phyloP scores from a whole-genome alignment of 2,113 vertebrate genomes.

The Salvelinus namaycush region DNA sequence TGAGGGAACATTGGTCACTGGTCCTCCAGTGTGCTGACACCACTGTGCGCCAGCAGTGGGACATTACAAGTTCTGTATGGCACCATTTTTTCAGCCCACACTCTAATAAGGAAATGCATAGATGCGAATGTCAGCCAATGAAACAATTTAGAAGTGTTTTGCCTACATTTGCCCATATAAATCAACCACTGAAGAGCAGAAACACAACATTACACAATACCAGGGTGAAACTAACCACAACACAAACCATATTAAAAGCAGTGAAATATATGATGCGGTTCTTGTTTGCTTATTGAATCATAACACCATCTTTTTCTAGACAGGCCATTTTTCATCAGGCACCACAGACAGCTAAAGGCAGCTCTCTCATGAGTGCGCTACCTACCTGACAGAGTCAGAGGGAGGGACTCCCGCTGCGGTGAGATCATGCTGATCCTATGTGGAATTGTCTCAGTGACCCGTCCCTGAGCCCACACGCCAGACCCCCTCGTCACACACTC shows the following conservation, averaged over 20 bases:
- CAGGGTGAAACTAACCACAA: background rate
- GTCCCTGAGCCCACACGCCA: conserved; percentile 23
- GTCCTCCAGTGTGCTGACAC: conserved; percentile 1
- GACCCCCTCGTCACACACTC: conserved; percentile 4
- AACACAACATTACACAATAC: conserved; percentile 14
- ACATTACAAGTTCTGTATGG: conserved; percentile 1
- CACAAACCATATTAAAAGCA: background rate
- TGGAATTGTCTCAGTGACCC: background rate
- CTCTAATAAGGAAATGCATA: conserved; percentile 28
- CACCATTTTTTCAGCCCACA: conserved; percentile 22
- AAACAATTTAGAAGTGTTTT: background rate
- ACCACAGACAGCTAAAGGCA: conserved; percentile 10
- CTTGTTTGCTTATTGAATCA: conserved; percentile 1
- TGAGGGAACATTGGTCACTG: background rate
- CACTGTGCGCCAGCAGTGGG: conserved; percentile 27
- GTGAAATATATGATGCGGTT: conserved; percentile 9
- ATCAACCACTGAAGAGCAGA: conserved; percentile 8
- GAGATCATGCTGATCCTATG: conserved; percentile 8
- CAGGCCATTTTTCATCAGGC: background rate
- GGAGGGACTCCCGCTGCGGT: conserved; percentile 15
- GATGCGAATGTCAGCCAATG: conserved; percentile 19
- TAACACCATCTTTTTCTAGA: background rate
- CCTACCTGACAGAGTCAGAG: conserved; percentile 18
- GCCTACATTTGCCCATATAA: background rate
- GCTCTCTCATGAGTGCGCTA: conserved; percentile 9